Evolutionary conservation across 2,113 vertebrate genomes (phyloP), one percentile per base, ranked within the genome.

Genomic region (Cyphomyrus plagiostoma): DNA sequence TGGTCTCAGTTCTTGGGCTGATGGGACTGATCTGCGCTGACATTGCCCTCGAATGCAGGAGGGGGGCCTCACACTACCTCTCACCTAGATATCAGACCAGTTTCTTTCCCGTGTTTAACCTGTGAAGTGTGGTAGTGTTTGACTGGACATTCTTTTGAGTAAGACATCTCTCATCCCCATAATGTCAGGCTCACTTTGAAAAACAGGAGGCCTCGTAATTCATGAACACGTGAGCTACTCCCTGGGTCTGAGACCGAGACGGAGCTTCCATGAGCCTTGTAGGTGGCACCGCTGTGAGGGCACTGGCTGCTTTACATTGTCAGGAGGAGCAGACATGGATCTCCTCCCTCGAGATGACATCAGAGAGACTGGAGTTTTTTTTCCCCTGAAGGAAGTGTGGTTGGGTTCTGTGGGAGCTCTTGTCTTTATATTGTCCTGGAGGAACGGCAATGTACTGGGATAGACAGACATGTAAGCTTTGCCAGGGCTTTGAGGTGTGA

Each of bases 391-490:
- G 39, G 42, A 6, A 45, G 77, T 6, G 42, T 9, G 56, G 42
- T 45, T 39, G 21, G 8, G 35, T 66, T 62, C 48, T 19, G 35
- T 88, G 39, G 5, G 19, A n/a, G 21, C 39, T 6, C 39, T 46
- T 62, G 56, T 66, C 88, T 89, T 82, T 50, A 49, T 39, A 46
- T 82, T 89, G 39, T 89, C 30, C 3, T 42, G 39, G 35, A 88
- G 19, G 35, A 7, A 19, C 15, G 35, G n/a, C 35, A 13, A 9
- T 86, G n/a, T 53, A 49, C 17, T 53, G 49, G 39, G 62, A 35
- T 35, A 35, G 35, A 10, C 8, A 48, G 46, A 10, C 8, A 0
- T 10, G 46, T 48, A 10, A 82, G 86, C 48, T 62, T 82, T 88
- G 9, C 23, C 9, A 23, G 19, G 58, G 88, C 53, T 88, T 62